phyloP scores from a whole-genome alignment of 2,888 invertebrate species.

The Nomada fabriciana region DNA sequence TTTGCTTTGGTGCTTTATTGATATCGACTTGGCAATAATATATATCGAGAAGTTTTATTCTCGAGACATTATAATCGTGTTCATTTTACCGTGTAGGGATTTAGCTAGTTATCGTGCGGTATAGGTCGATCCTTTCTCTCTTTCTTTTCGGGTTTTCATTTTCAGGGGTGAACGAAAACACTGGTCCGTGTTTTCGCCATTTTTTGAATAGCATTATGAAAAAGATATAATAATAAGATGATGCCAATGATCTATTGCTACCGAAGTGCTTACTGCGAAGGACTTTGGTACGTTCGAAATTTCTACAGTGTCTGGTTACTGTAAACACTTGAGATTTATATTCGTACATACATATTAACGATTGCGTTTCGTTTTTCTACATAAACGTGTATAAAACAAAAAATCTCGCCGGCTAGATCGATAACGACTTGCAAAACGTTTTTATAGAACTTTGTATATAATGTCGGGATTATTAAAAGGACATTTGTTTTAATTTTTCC shows the following conservation, averaged over 20 bases:
- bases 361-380: constrained; percentile 11
- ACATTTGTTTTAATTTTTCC: constrained; percentile 1
- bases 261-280: constrained; percentile 25
- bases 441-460: neutral
- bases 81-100: constrained; percentile 45
- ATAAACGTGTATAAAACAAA: constrained; percentile 16
- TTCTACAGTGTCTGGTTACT: constrained; percentile 6
- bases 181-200: constrained; percentile 1
- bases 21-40: neutral
- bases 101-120: constrained; percentile 48
- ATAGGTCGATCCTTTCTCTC: constrained; percentile 35
- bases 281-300: constrained; percentile 35
- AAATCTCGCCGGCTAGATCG: neutral
- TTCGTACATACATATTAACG: constrained; percentile 3
- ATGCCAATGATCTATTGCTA: constrained; percentile 56
- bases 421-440: constrained; percentile 12
- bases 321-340: constrained; percentile 24
- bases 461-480: neutral
- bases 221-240: constrained; percentile 43
- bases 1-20: constrained; percentile 11
- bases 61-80: constrained; percentile 51
- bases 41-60: constrained; percentile 58
- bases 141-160: constrained; percentile 16
- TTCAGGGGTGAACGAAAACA: constrained; percentile 4
- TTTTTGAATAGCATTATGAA: constrained; percentile 23